Percentiles rank a stretch among this genome's conserved stretches.
phyloP scores from a whole-genome alignment of 2,888 invertebrate genomes.

The Suillia variegata region DNA sequence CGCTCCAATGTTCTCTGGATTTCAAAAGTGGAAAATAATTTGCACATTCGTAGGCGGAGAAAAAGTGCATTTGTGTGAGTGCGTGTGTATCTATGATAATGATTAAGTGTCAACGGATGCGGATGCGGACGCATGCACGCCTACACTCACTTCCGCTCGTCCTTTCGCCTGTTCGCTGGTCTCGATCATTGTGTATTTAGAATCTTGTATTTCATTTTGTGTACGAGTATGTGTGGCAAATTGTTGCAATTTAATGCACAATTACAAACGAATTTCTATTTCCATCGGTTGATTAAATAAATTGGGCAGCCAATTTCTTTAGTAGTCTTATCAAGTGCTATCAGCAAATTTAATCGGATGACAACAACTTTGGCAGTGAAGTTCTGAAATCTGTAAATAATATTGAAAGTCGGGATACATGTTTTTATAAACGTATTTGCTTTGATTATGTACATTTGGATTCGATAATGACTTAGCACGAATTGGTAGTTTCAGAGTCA shows the following conservation, averaged over 20 bases:
- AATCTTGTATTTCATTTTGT: not conserved
- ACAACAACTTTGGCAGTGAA: too few species aligned
- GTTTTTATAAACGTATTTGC: too few species aligned
- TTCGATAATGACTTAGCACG: too few species aligned
- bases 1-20: not conserved
- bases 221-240: not conserved
- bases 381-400: too few species aligned
- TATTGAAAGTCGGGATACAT: too few species aligned
- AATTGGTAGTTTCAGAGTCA: too few species aligned
- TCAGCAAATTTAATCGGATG: too few species aligned
- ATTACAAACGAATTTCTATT: not conserved
- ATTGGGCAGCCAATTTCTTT: too few species aligned
- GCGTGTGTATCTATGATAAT: not conserved
- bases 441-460: too few species aligned
- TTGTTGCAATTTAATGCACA: not conserved
- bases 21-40: constrained; percentile 4
- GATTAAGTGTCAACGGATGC: not conserved
- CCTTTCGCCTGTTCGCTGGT: too few species aligned
- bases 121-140: not conserved
- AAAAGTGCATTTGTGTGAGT: not conserved
- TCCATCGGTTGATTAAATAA: too few species aligned
- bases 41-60: not conserved
- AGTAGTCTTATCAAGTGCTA: too few species aligned
- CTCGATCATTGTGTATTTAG: not conserved
- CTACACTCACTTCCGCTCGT: not conserved